A percentile compares a stretch with the other conserved stretches of the same genome.
These are phyloP conservation scores for Zaprionus vittiger DNA, from an alignment of 1,140 invertebrate species.

Conservation along the genomic window DNA sequence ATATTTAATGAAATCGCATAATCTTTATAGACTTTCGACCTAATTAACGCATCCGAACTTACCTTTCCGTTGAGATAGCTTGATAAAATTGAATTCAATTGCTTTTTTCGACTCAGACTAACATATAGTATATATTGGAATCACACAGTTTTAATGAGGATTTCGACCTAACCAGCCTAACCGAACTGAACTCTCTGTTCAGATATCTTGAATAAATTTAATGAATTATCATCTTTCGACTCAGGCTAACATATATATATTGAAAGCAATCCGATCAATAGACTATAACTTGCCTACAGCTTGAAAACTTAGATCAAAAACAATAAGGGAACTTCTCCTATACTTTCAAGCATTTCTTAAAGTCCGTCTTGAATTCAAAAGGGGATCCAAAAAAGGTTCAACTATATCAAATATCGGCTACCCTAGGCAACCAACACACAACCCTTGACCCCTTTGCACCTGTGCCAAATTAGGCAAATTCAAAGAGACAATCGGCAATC, in stretches of 20 bases:
- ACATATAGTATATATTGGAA: no score
- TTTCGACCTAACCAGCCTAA: no score
- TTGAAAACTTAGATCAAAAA: background rate
- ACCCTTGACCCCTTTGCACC: slow-evolving; percentile 6
- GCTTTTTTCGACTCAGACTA: no score
- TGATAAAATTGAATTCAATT: no score
- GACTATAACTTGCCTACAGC: background rate
- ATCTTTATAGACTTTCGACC: no score
- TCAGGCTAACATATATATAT: no score
- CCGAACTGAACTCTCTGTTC: no score
- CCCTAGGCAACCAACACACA: background rate
- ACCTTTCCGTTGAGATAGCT: no score
- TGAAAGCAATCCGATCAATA: background rate
- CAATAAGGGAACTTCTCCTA: background rate
- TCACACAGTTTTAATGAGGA: no score
- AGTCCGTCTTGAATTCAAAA: background rate
- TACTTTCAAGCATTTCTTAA: background rate
- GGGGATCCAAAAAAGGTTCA: background rate
- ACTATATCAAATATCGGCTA: slow-evolving; percentile 9
- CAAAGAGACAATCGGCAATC: slow-evolving; percentile 30
- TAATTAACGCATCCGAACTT: no score
- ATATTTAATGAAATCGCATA: background rate
- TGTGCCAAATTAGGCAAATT: slow-evolving; percentile 21
- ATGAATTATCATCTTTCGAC: background rate
- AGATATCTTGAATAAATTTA: background rate